Evolutionary conservation across 2,113 vertebrate species (phyloP).

Genomic region (Sceloporus undulatus): DNA sequence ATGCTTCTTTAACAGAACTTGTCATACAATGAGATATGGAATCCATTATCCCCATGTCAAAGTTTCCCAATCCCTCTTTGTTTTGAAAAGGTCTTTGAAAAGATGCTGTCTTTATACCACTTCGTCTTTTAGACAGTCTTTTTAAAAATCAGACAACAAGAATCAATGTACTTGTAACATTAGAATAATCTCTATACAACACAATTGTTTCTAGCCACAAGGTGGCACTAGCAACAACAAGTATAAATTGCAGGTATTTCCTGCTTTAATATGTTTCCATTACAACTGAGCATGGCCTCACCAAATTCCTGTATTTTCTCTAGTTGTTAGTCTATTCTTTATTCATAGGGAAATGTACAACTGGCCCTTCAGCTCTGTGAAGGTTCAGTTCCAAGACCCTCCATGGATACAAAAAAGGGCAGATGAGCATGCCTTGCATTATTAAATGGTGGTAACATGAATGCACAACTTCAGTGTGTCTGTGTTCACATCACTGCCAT

Average conservation of each 20-base stretch:
- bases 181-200: not conserved
- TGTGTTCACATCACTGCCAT: too few relatives aligned
- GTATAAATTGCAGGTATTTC: not conserved
- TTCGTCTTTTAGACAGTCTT: slow-evolving; percentile 78
- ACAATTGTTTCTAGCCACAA: not conserved
- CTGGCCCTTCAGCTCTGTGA: too few relatives aligned
- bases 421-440: too few relatives aligned
- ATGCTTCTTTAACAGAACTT: rapidly evolving
- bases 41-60: not conserved
- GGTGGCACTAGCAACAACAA: not conserved
- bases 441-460: too few relatives aligned
- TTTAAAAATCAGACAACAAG: not conserved
- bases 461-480: too few relatives aligned
- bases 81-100: slow-evolving; percentile 50
- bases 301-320: not conserved
- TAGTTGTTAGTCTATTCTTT: not conserved
- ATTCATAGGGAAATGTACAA: too few relatives aligned
- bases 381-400: too few relatives aligned
- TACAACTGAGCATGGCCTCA: not conserved
- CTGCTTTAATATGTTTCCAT: not conserved
- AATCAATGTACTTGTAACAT: not conserved
- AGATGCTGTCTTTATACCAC: slow-evolving; percentile 47
- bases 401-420: too few relatives aligned
- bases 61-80: slow-evolving; percentile 40
- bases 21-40: rapidly evolving